Base-by-base conservation (phyloP, 2,888 invertebrate species). In the Lasioglossum morio region DNA sequence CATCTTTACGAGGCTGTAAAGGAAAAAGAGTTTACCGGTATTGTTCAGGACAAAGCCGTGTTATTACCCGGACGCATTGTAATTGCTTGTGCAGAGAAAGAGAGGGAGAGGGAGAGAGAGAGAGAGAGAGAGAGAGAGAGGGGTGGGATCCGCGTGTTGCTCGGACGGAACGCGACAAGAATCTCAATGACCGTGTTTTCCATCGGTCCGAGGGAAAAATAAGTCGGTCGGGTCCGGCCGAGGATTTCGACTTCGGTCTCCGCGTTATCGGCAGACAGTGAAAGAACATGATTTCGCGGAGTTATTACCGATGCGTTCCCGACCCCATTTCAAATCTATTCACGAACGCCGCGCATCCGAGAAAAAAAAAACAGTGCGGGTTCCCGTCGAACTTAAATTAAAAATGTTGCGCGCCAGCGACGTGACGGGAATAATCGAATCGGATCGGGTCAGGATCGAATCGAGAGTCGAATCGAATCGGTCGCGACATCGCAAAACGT, bases 371-470 rank as follows among this genome's bases (percentile, higher is more conserved):
- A 81, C 79, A 48, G 76, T 72, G n/a, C 75, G 66, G 69, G 63
- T 60, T 73, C 82, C 73, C 82, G 87, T 87, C 84, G 76, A 88
- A 90, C 89, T 90, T 90, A 90, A 88, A 90, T 90, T 87, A 90
- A 90, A 90, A 90, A 90, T 88, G 87, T 90, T 87, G 83, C 80
- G 69, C 78, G 46, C 80, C 27, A 77, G 74, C 85, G 69, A 90
- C 90, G 88, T 90, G 89, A 84, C 34, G 19, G 57, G 90, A 87
- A 87, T 90, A 81, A 72, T 70, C 53, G 73, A 83, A 78, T 72
- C 76, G 83, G 78, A 72, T 79, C 74, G 60, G 60, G 60, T 27
- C 57, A 23, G 57, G 27, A 27, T 27, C 57, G 46, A 4, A 66
- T 79, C 72, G 73, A 27, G 53, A 53, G 57, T 60, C 57, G 57